These are phyloP conservation scores for Drosophila subsilvestris DNA, from an alignment of 2,888 invertebrate genomes.

Conservation along the genomic window DNA sequence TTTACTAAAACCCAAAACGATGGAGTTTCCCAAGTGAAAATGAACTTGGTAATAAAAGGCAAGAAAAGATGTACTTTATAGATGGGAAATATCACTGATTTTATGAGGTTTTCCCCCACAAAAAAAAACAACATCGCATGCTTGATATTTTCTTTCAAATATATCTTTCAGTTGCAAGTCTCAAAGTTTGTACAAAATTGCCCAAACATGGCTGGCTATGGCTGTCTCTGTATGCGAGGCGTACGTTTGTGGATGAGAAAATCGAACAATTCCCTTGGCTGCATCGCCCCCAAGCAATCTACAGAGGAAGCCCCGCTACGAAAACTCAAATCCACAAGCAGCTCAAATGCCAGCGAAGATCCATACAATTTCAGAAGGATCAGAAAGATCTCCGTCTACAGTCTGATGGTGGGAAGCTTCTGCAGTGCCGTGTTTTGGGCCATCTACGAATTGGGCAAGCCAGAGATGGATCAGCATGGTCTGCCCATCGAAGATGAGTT, in stretches of 20 bases:
- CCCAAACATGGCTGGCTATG: constrained; percentile 20
- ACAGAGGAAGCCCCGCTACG: not conserved
- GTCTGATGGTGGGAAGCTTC: constrained; percentile 86
- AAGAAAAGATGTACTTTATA: not conserved
- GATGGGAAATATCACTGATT: not conserved
- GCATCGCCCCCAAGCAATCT: not conserved
- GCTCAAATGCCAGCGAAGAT: not conserved
- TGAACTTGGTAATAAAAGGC: not conserved
- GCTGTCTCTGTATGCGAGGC: not conserved
- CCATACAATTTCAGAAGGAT: not conserved
- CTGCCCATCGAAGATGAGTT: constrained; percentile 90
- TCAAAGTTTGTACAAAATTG: not conserved
- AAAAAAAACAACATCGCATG: too few species aligned
- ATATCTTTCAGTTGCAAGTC: not conserved
- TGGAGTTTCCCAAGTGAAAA: constrained; percentile 14
- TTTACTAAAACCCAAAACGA: constrained; percentile 10
- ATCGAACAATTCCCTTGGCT: constrained; percentile 1
- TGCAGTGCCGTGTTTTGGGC: constrained; percentile 86
- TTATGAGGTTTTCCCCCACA: not conserved
- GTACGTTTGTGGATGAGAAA: not conserved
- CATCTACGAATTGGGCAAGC: constrained; percentile 89
- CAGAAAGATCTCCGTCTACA: constrained; percentile 34
- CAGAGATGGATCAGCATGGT: constrained; percentile 89
- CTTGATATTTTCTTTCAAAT: not conserved
- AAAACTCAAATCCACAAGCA: not conserved